Conservation (phyloP, 1,140 invertebrate species). For the Listronotus oregonensis region DNA sequence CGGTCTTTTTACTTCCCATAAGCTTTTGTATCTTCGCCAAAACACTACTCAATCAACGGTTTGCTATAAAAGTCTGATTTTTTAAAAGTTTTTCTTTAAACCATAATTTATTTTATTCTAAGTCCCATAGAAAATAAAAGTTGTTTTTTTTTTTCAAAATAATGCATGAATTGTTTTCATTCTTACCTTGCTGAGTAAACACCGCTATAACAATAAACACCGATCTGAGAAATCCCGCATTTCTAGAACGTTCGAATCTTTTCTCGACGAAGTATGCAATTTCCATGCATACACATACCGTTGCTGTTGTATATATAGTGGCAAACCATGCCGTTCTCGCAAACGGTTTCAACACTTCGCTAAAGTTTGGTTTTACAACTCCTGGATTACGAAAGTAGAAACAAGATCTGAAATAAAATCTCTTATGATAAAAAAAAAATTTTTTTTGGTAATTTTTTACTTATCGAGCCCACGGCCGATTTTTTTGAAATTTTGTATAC, state of each 20-base stretch:
- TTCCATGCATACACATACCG: slow-evolving; percentile 38
- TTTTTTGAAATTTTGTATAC: too few species aligned
- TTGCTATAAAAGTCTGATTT: too few species aligned
- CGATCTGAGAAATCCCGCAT: neutral
- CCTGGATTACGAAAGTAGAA: slow-evolving; percentile 45
- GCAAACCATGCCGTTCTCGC: slow-evolving; percentile 33
- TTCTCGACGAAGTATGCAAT: slow-evolving; percentile 33
- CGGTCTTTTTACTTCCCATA: too few species aligned
- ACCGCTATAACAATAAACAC: slow-evolving; percentile 35
- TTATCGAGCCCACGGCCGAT: too few species aligned
- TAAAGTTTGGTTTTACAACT: slow-evolving; percentile 27
- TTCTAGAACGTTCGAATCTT: neutral
- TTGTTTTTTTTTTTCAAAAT: neutral
- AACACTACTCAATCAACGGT: too few species aligned
- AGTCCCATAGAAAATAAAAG: neutral
- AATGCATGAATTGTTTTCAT: too few species aligned
- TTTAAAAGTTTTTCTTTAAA: too few species aligned
- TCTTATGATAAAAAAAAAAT: slow-evolving; percentile 40
- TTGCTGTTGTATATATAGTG: slow-evolving; percentile 13
- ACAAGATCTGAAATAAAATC: slow-evolving; percentile 37
- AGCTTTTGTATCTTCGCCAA: too few species aligned
- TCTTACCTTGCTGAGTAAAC: slow-evolving; percentile 40
- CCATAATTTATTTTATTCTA: too few species aligned
- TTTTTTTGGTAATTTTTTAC: too few species aligned
- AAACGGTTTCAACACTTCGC: slow-evolving; percentile 45